Evolutionary conservation across 2,888 invertebrate genomes (phyloP), one percentile per base, ranked within the genome.

Genomic region (Lochmaea crataegi): DNA sequence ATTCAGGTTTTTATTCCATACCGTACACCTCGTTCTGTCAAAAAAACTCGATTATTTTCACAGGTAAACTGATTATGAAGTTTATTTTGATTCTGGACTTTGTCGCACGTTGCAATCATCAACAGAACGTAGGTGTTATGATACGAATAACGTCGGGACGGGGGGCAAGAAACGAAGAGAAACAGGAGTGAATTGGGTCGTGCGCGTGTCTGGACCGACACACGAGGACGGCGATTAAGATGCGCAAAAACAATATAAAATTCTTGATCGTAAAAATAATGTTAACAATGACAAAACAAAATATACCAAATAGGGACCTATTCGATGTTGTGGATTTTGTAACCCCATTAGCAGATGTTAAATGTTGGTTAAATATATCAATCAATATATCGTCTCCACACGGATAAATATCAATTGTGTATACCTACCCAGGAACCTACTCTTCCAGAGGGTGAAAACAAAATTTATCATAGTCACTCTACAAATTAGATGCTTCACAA

Each of bases 221-320:
- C 82, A 82, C 82, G 82, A 82, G 82, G 83, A 80, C 77, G 76
- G 76, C 68, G 76, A 79, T 79, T 77, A 80, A 82, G 82, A 83
- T 83, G 83, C 84, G 83, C 83, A 81, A 82, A 79, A 77, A 78
- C 72, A 72, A 76, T 48, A 48, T 70, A 71, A 69, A 63, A 5
- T 32, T 58, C 60, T 63, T 63, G 16, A 42, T 42, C 2, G 61
- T 16, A 41, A 63, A 63, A 63, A 18, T 7, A 63, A 38, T 65
- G 68, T 75, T 56, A 74, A 71, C 72, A 45, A 51, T 68, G 68
- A 22, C 32, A 38, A 7, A 38, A 38, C 32, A 38, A 32, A 32
- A 32, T 32, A 6, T 26, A 26, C 26, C n/a, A n/a, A n/a, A 26
- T 26, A 26, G 2, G 6, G 5, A 32, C 6, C 26, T 26, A 2